Percentiles rank a stretch among this genome's conserved stretches.
These are phyloP conservation scores for Synanceia verrucosa DNA, from an alignment of 2,797 vertebrate genomes.

Conservation along the genomic window DNA sequence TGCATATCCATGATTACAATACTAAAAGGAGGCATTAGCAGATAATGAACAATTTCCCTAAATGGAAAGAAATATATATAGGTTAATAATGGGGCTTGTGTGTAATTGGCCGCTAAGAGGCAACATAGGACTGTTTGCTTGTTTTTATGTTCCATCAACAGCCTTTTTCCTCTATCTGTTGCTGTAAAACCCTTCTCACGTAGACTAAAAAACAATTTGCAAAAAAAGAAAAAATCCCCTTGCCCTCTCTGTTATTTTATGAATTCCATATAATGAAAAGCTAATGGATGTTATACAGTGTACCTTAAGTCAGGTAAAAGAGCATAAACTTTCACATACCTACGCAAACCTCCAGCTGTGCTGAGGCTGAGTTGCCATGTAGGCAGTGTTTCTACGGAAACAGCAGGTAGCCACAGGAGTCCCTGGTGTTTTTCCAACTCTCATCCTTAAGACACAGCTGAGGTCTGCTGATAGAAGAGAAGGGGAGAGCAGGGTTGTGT, in stretches of 20 bases:
- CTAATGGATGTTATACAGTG: constrained; percentile 23
- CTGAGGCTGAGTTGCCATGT: constrained; percentile 51
- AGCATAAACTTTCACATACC: constrained; percentile 6
- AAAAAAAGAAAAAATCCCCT: no score
- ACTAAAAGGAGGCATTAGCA: not conserved
- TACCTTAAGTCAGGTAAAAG: constrained; percentile 17
- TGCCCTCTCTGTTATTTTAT: constrained; percentile 10
- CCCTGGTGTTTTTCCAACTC: constrained; percentile 70
- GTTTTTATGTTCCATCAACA: no score
- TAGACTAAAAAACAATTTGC: not conserved
- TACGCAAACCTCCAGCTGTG: constrained; percentile 58
- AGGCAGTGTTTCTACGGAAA: constrained; percentile 77
- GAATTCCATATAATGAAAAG: constrained; percentile 27
- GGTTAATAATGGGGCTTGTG: not conserved
- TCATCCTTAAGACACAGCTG: constrained; percentile 71
- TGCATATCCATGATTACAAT: not conserved
- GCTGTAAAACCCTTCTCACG: not conserved
- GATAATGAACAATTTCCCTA: not conserved
- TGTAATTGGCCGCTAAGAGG: not conserved
- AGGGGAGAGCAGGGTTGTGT: constrained; percentile 25
- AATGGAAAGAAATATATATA: not conserved
- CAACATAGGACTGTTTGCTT: not conserved
- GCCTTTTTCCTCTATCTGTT: not conserved
- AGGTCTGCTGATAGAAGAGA: constrained; percentile 69
- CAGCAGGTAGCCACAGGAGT: constrained; percentile 73